Evolutionary conservation across 2,113 vertebrate species (phyloP), one percentile per base, ranked within the genome.

Genomic region (Pangasianodon gigas): DNA sequence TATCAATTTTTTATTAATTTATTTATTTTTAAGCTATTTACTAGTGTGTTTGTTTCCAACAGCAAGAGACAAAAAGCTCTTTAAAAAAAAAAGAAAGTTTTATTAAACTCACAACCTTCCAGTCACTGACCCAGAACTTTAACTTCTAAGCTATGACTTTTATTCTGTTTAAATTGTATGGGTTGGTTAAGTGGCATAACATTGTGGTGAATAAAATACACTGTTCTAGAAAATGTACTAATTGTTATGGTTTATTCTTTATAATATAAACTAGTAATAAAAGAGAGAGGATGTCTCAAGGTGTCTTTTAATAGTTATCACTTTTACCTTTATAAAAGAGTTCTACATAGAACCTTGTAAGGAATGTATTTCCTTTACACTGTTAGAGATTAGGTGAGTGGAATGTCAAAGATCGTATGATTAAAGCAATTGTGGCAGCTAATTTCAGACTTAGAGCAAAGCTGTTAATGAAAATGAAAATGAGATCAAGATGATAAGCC

Each of bases 361-460:
- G 71, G 16, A 75, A 44, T 75, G 19, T 26, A 29, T 26, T 37
- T 37, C 41, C 52, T 26, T 44, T 37, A 56, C n/a, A 10, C n/a
- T 6, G 54, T 24, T 41, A 41, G 19, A 58, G 32, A 60, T 9
- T 24, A 32, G 52, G n/a, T 19, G n/a, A 58, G 51, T 58, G 80
- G 16, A 37, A 58, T 5, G 7, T 19, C 48, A 81, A 8, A 18
- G 13, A 21, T 9, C 16, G 2, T 37, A 84, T 26, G 29, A 91
- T 75, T 86, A 83, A 26, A 46, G 60, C 6, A 7, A 26, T 65
- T 65, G 37, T 69, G 19, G 41, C 52, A 44, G 29, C 26, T 89
- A 46, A 65, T 91, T 89, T 75, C 44, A 74, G 65, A 89, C 83
- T 69, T 51, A 85, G 11, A 54, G 29, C 67, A 54, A 74, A 54